Evolutionary conservation across 2,888 invertebrate species (phyloP), one percentile per base, ranked within the genome.

Genomic region (Dasypolia templi): DNA sequence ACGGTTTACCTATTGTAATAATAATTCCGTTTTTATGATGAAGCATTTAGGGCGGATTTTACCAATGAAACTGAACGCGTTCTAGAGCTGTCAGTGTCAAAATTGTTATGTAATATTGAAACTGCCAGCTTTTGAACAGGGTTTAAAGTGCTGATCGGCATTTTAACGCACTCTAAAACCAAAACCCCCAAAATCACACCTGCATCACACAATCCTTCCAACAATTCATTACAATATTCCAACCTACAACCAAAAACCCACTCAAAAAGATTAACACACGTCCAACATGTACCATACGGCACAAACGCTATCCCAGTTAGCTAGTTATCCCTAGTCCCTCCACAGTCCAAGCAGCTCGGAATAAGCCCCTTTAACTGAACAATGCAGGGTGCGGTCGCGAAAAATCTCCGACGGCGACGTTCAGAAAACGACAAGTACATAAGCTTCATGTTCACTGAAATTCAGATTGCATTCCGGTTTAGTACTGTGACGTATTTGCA

Each of bases 291-390:
- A 65, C 49, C 61, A 62, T 55, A 65, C n/a, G 51, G 22, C 19
- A 56, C 46, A 58, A 69, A 72, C 51, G 51, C 32, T n/a, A n/a
- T n/a, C n/a, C n/a, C n/a, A n/a, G n/a, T n/a, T n/a, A n/a, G n/a
- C n/a, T n/a, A 55, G 59, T 81, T 68, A 81, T 84, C 63, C 55
- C 46, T 53, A 46, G 35, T 53, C 42, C 46, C 12, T 63, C 12
- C 39, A 53, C 32, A 55, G 12, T 26, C 22, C 59, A 58, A 77
- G 51, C 64, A 76, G 72, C 58, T 76, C n/a, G 32, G 58, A 69
- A 75, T 86, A 86, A 86, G 39, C 72, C 67, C 66, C 51, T 74
- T 81, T 79, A 84, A 86, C 82, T 64, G 55, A 69, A 67, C 77
- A 68, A 75, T 76, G 77, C 81, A 71, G 72, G n/a, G 67, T 29